Conservation (phyloP, 2,888 invertebrate species). For the Helobdella robusta region DNA sequence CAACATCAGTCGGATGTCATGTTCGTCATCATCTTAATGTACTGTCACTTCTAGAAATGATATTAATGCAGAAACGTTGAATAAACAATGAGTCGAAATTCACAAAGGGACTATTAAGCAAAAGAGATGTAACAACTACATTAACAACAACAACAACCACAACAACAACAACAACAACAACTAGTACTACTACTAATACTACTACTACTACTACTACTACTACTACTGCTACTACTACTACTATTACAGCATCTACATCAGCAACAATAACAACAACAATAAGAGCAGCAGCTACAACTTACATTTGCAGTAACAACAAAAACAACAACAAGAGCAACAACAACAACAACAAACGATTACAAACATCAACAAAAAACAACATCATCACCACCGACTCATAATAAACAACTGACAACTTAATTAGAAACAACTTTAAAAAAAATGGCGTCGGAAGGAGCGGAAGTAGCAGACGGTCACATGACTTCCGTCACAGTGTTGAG, state of each 20-base stretch:
- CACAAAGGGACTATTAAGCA: too few relatives aligned
- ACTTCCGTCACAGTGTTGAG: conserved; percentile 7
- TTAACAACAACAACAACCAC: not conserved
- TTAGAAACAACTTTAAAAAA: not conserved
- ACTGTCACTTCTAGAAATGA: too few relatives aligned
- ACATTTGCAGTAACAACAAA: not conserved
- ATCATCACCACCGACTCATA: not conserved
- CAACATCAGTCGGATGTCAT: too few relatives aligned
- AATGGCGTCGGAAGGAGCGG: conserved; percentile 2
- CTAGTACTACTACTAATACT: not conserved
- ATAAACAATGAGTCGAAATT: too few relatives aligned
- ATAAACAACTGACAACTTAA: not conserved
- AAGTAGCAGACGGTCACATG: conserved; percentile 16
- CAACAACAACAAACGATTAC: not conserved
- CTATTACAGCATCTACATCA: not conserved
- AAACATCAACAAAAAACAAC: not conserved
- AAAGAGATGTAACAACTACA: too few relatives aligned
- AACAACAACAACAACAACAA: not conserved
- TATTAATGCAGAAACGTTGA: too few relatives aligned
- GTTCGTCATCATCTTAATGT: too few relatives aligned
- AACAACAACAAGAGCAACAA: not conserved
- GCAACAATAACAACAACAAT: not conserved
- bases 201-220: not conserved
- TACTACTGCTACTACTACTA: not conserved
- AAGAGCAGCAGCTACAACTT: not conserved